phyloP scores from a whole-genome alignment of 1,140 invertebrate genomes.

The Episyrphus balteatus region DNA sequence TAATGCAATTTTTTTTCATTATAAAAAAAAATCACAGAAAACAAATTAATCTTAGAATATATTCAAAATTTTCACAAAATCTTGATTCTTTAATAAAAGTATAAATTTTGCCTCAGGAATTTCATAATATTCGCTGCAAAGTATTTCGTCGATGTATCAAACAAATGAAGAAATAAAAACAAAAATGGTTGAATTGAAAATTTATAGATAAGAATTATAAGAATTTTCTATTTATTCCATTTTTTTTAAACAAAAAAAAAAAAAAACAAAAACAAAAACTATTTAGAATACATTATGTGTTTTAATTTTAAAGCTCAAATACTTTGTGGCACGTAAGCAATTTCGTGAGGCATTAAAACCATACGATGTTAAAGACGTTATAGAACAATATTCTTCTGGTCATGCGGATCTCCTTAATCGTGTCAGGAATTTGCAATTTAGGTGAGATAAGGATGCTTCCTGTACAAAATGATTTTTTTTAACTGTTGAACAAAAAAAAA shows the following conservation, averaged over 20 bases:
- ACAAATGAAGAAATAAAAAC: not conserved
- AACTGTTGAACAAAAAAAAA: not conserved
- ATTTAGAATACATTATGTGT: not conserved
- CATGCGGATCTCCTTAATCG: conserved; percentile 80
- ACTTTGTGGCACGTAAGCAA: conserved; percentile 86
- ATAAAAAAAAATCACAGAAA: too few species aligned
- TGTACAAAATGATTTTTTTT: not conserved
- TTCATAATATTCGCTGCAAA: too few species aligned
- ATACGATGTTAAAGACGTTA: conserved; percentile 95
- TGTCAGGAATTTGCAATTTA: conserved; percentile 81
- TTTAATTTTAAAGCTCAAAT: conserved; percentile 60
- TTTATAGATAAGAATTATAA: not conserved
- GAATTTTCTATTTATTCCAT: not conserved
- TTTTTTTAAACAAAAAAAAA: not conserved
- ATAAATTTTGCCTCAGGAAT: too few species aligned
- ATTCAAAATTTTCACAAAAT: too few species aligned
- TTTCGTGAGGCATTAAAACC: conserved; percentile 93
- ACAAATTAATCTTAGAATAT: not conserved
- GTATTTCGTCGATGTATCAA: too few species aligned
- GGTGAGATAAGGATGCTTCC: conserved; percentile 41
- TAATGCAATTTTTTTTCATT: too few species aligned
- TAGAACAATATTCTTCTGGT: conserved; percentile 90
- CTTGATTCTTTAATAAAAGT: too few species aligned
- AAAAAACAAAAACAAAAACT: not conserved
- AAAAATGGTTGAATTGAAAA: not conserved